Evolutionary conservation across 2,113 vertebrate genomes (phyloP), one percentile per base, ranked within the genome.

Genomic region (western clawed frog (Xenopus tropicalis)): DNA sequence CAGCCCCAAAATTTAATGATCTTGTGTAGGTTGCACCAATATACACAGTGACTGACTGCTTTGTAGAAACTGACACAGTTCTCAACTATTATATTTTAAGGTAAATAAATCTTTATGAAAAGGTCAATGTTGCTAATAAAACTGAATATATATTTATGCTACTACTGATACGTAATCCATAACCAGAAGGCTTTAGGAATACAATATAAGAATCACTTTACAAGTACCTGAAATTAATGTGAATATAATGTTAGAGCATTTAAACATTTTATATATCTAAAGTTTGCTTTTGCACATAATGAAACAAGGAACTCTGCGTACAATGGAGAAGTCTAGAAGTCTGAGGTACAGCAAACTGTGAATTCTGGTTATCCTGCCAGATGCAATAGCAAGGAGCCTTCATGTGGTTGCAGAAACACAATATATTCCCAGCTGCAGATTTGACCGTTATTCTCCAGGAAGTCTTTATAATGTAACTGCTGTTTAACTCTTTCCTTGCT

Each of bases 21-120:
- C 71, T 72, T 13, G 57, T 59, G 21, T 59, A 59, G 8, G 57
- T 59, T 22, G 62, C 61, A 25, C 29, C 62, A 42, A 56, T 21
- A 66, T 72, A 43, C 71, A 72, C 71, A 72, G 51, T 72, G 62
- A 64, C 42, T 37, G 16, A 66, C 4, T 57, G 71, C 70, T 72
- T 72, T 72, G 70, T 43, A 64, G 46, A 72, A 64, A 71, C 14
- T 48, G 46, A 48, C 52, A n/a, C 52, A 54, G 5, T 54, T n/a
- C 19, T n/a, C 52, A 54, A 54, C 14, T 14, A 20, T 16, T 5
- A 54, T 17, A 54, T 54, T 48, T 14, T 17, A 54, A n/a, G 8
- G 19, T 54, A 17, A 54, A 17, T 54, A 48, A 17, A 48, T 9
- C 13, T 12, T 6, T 37, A 37, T 1, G 29, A 37, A 29, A 37